Evolutionary conservation across 2,797 vertebrate genomes (phyloP).

Genomic region (Paguma larvata): DNA sequence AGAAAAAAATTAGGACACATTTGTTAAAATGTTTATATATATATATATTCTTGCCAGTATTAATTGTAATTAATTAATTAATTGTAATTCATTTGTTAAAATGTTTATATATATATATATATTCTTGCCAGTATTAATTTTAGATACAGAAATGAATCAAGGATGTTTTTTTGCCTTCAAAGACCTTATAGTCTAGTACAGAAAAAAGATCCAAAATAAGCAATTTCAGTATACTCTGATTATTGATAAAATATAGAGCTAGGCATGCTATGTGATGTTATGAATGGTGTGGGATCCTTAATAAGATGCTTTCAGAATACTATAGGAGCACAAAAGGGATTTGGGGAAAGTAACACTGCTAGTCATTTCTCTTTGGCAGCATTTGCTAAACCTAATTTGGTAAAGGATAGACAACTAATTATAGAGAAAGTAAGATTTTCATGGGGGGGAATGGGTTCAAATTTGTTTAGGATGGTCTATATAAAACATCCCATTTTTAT

Average conservation of each 20-base stretch:
- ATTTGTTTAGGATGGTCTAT: neutral
- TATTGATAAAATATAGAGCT: neutral
- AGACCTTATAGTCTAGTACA: neutral
- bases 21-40: neutral
- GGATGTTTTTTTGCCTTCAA: neutral
- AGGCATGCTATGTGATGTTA: neutral
- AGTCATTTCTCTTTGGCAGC: neutral
- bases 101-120: too few species aligned
- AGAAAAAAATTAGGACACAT: neutral
- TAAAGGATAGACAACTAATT: neutral
- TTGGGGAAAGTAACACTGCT: neutral
- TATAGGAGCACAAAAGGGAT: neutral
- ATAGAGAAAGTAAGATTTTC: neutral
- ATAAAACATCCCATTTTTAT: neutral
- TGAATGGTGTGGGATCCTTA: neutral
- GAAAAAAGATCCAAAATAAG: neutral
- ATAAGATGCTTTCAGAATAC: neutral
- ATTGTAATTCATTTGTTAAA: neutral
- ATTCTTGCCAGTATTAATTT: neutral
- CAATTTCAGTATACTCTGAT: neutral
- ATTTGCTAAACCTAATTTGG: neutral
- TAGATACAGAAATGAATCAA: neutral
- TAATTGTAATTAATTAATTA: too few species aligned
- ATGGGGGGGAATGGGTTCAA: neutral
- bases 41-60: neutral